Base-by-base conservation (phyloP, 2,113 vertebrate genomes). In the Aptenodytes patagonicus region DNA sequence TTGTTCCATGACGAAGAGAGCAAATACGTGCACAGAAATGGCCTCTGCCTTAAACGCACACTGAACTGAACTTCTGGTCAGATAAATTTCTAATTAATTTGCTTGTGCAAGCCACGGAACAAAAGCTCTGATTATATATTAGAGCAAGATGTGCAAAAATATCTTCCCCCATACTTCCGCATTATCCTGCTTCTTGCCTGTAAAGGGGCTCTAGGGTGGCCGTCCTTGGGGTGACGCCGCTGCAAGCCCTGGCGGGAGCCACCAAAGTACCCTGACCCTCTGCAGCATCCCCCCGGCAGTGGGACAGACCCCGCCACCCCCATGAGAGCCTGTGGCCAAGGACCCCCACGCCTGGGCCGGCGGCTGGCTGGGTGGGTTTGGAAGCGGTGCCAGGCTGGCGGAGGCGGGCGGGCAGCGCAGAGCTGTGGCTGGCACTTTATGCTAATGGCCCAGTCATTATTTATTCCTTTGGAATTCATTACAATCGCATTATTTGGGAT, bases 391-490 rank as follows among this genome's bases (percentile, higher is more conserved):
- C 89, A 92, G 94, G 65, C 42, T 38, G 75, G 54, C 13, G 10
- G 32, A 52, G 69, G 94, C 62, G 68, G 75, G 86, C 22, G 78
- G 93, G 93, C 95, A 92, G 83, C 28, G 1, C 80, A n/a, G 94
- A 93, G 91, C 91, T 95, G 86, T 72, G 94, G 47, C 95, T 95
- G 95, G 91, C 77, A 75, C 92, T 94, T 95, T 91, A 95, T 91
- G 96, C 91, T 83, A 96, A 91, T 94, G 72, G 47, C 42, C 65
- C 86, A 64, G 52, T 54, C 90, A 84, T 95, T 93, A 78, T 83
- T 96, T 97, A 82, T 95, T 95, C 81, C 66, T 91, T 89, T 64
- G 66, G 94, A 96, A 95, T 96, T 95, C 82, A 95, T 96, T 96
- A 94, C 69, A 55, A 13, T 71, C 40, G 0, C 52, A 44, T 95